Percentiles rank a stretch among this genome's conserved stretches.
Evolutionary conservation across 2,113 vertebrate species (phyloP).

Genomic region (Cyphotilapia sp.): DNA sequence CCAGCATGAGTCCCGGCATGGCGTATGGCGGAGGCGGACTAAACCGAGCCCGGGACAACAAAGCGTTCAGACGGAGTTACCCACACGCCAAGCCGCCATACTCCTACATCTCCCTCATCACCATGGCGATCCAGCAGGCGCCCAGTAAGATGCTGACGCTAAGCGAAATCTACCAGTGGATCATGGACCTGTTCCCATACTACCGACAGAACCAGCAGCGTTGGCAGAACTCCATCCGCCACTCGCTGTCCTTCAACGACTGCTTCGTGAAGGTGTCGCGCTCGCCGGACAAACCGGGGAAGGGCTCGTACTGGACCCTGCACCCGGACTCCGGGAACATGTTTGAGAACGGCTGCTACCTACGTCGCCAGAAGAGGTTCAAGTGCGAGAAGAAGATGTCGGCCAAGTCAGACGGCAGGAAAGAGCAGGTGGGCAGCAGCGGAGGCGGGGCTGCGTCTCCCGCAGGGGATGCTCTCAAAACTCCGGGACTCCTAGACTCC

Average conservation of each 20-base stretch:
- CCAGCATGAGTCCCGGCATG: conserved; percentile 86
- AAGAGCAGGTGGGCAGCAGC: conserved; percentile 64
- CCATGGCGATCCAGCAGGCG: conserved; percentile 97
- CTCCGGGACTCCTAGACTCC: conserved; percentile 73
- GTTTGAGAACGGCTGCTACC: conserved; percentile 98
- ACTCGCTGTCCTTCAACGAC: conserved; percentile 97
- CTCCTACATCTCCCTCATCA: conserved; percentile 98
- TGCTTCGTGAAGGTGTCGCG: conserved; percentile 97
- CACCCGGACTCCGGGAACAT: conserved; percentile 98
- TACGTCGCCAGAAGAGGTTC: conserved; percentile 95
- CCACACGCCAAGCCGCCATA: conserved; percentile 97
- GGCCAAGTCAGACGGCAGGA: conserved; percentile 70
- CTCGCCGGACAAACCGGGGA: conserved; percentile 95
- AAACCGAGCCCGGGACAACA: conserved; percentile 80
- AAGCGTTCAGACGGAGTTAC: conserved; percentile 90
- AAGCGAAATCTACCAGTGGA: conserved; percentile 99
- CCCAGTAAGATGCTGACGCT: conserved; percentile 97
- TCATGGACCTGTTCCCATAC: conserved; percentile 98
- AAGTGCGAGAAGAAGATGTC: conserved; percentile 88
- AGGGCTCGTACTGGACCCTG: conserved; percentile 97
- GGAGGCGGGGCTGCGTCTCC: conserved; percentile 69
- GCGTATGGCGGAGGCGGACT: conserved; percentile 81
- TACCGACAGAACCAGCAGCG: conserved; percentile 98
- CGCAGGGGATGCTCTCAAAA: conserved; percentile 67
- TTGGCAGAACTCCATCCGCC: conserved; percentile 98